Evolutionary conservation across 1,140 invertebrate genomes (phyloP).

Genomic region (Aphis gossypii): DNA sequence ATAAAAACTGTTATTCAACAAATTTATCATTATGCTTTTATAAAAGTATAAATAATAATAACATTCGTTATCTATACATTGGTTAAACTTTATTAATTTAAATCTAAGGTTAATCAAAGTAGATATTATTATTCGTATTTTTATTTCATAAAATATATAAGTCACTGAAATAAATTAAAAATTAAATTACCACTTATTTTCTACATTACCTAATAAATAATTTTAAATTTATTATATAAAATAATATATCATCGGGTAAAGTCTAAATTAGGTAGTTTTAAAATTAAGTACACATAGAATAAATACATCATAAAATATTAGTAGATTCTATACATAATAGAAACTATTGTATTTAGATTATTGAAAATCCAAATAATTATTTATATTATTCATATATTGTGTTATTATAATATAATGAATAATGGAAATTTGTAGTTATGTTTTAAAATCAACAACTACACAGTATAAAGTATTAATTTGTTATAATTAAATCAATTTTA

Average conservation of each 20-base stretch:
- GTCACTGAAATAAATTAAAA: neutral
- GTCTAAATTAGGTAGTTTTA: neutral
- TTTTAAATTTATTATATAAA: neutral
- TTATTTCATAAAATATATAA: neutral
- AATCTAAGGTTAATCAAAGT: neutral
- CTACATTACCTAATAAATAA: neutral
- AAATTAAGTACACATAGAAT: neutral
- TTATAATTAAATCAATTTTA: neutral
- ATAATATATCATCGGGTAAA: neutral
- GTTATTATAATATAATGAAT: neutral
- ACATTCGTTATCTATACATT: neutral
- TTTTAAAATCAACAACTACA: neutral
- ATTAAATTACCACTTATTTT: neutral
- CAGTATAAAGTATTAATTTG: neutral
- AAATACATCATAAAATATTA: neutral
- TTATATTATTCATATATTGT: neutral
- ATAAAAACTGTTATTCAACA: neutral
- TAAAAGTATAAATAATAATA: neutral
- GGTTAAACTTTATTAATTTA: neutral
- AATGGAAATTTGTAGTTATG: neutral
- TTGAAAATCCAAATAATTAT: neutral
- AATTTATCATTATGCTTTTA: neutral
- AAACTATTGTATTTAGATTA: neutral
- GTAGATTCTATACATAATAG: neutral
- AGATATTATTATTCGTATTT: neutral